Conservation (phyloP, 2,113 vertebrate species). For the Tragelaphus imberbis region DNA sequence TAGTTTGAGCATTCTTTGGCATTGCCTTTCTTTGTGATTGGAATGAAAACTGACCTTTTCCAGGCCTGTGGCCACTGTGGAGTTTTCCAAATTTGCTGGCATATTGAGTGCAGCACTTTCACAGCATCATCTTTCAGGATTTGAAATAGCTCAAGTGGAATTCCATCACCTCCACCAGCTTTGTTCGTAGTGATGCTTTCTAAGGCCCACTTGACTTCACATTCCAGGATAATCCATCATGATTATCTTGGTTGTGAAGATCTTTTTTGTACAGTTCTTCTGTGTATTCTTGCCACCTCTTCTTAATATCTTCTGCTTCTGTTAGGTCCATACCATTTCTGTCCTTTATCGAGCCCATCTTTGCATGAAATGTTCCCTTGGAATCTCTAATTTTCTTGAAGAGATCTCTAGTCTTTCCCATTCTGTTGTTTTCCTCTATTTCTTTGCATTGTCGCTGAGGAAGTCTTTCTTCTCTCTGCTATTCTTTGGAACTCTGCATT, state of each 20-base stretch:
- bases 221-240: not conserved
- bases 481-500: not conserved
- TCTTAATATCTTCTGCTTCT: not conserved
- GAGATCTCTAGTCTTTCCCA: not conserved
- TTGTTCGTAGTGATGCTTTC: not conserved
- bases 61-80: not conserved
- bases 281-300: not conserved
- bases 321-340: not conserved
- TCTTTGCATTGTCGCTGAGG: not conserved
- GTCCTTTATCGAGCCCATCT: not conserved
- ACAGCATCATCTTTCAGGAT: not conserved
- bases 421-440: not conserved
- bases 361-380: not conserved
- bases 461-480: not conserved
- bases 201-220: not conserved
- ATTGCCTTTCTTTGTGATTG: not conserved
- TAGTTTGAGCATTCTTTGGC: not conserved
- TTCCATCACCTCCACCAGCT: not conserved
- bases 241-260: fast-evolving
- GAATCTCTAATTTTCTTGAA: not conserved
- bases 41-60: not conserved
- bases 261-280: not conserved
- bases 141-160: not conserved
- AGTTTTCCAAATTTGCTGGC: not conserved
- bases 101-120: not conserved